phyloP scores from a whole-genome alignment of 2,797 vertebrate genomes.

The Gephyroberyx darwinii region DNA sequence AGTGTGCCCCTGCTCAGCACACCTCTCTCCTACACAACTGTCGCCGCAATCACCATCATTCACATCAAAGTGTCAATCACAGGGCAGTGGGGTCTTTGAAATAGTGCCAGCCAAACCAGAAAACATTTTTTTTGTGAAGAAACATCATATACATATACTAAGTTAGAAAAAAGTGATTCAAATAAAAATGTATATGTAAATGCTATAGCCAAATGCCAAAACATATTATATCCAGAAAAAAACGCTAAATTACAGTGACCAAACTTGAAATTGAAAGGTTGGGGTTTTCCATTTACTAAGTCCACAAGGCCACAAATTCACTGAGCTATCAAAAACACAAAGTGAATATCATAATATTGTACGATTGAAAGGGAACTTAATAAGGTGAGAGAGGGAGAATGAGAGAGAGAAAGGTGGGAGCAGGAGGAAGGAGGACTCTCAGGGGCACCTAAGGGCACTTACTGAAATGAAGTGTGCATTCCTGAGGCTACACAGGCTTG shows the following conservation, averaged over 20 bases:
- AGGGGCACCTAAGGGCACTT: slow-evolving; percentile 38
- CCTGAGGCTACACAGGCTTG: slow-evolving; percentile 22
- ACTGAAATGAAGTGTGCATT: slow-evolving; percentile 52
- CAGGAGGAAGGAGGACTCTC: slow-evolving; percentile 1
- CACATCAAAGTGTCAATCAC: slow-evolving; percentile 66
- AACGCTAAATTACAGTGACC: too few relatives aligned
- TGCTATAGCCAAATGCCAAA: too few relatives aligned
- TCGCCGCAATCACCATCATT: slow-evolving; percentile 52
- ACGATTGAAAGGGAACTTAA: slow-evolving; percentile 35
- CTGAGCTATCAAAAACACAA: slow-evolving; percentile 29
- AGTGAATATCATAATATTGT: slow-evolving; percentile 21
- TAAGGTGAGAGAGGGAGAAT: not conserved
- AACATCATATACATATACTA: not conserved
- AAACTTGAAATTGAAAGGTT: not conserved
- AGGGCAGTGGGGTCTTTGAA: slow-evolving; percentile 33
- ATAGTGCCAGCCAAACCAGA: slow-evolving; percentile 19
- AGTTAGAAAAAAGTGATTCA: too few relatives aligned
- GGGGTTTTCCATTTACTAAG: slow-evolving; percentile 5
- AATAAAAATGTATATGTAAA: too few relatives aligned
- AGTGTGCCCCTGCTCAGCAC: slow-evolving; percentile 19
- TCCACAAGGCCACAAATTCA: slow-evolving; percentile 33
- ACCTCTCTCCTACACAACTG: slow-evolving; percentile 35
- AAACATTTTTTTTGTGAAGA: slow-evolving; percentile 14
- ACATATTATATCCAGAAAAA: too few relatives aligned
- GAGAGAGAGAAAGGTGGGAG: slow-evolving; percentile 20